Evolutionary conservation across 2,888 invertebrate genomes (phyloP).

Genomic region (Pyrrhia umbra): DNA sequence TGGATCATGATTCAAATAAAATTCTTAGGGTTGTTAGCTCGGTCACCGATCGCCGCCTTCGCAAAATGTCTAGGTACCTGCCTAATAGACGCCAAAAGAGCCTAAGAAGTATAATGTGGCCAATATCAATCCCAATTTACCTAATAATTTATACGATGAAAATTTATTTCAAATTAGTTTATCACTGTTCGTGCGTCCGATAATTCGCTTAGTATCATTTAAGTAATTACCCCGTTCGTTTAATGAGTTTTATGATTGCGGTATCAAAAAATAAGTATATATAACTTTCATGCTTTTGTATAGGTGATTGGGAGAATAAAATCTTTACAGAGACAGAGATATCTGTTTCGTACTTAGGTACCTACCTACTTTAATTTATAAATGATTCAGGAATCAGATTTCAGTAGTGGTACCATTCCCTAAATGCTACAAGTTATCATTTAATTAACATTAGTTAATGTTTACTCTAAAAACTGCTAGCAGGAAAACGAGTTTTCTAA

Average conservation of each 20-base stretch:
- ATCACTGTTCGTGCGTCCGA: slow-evolving; percentile 23
- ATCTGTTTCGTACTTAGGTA: neutral
- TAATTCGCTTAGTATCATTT: slow-evolving; percentile 28
- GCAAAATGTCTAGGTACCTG: no score
- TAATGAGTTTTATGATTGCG: slow-evolving; percentile 21
- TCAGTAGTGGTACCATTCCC: no score
- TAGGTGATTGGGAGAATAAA: no score
- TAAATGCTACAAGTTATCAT: no score
- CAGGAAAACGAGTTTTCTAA: no score
- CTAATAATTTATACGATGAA: neutral
- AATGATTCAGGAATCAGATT: no score
- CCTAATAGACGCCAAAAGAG: neutral
- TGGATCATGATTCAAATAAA: neutral
- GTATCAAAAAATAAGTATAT: slow-evolving; percentile 14
- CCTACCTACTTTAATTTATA: no score
- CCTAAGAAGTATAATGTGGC: neutral
- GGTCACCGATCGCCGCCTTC: no score
- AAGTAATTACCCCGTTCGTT: slow-evolving; percentile 7
- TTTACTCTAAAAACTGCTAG: no score
- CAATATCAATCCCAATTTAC: neutral
- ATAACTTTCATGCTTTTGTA: no score
- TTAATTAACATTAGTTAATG: no score
- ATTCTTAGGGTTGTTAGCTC: neutral
- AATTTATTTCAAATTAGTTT: slow-evolving; percentile 25
- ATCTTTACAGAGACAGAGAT: no score